Evolutionary conservation across 2,797 vertebrate genomes (phyloP).

Genomic region (Glossophaga mutica): DNA sequence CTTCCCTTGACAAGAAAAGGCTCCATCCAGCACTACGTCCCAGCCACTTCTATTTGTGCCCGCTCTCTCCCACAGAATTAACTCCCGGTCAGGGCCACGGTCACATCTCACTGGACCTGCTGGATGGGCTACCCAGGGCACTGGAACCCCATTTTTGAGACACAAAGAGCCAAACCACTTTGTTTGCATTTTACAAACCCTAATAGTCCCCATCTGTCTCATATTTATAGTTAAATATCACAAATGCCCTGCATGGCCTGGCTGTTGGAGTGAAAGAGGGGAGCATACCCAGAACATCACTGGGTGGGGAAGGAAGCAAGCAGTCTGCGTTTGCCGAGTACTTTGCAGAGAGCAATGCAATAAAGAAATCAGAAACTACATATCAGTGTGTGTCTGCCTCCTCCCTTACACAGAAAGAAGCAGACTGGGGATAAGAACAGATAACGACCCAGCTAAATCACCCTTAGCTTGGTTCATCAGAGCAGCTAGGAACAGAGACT

Average conservation of each 20-base stretch:
- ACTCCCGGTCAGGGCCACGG: neutral
- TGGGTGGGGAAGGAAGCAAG: neutral
- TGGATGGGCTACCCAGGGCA: neutral
- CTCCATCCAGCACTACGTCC: neutral
- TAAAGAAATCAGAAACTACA: neutral
- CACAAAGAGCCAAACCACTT: neutral
- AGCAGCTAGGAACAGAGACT: neutral
- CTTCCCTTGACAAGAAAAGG: neutral
- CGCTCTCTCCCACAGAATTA: neutral
- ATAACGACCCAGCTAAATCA: neutral
- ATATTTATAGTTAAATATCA: constrained; percentile 18
- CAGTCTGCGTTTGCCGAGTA: neutral
- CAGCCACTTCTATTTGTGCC: neutral
- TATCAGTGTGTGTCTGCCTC: neutral
- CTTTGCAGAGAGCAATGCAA: neutral
- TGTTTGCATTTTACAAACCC: neutral
- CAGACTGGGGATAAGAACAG: neutral
- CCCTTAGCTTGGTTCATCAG: neutral
- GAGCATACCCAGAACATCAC: neutral
- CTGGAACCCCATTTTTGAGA: neutral
- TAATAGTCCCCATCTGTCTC: neutral
- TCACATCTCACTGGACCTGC: neutral
- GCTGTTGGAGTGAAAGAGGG: neutral
- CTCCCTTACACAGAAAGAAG: neutral
- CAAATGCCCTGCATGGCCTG: neutral